Conservation (phyloP, 2,888 invertebrate genomes). For the Tetheella fluctuosa region DNA sequence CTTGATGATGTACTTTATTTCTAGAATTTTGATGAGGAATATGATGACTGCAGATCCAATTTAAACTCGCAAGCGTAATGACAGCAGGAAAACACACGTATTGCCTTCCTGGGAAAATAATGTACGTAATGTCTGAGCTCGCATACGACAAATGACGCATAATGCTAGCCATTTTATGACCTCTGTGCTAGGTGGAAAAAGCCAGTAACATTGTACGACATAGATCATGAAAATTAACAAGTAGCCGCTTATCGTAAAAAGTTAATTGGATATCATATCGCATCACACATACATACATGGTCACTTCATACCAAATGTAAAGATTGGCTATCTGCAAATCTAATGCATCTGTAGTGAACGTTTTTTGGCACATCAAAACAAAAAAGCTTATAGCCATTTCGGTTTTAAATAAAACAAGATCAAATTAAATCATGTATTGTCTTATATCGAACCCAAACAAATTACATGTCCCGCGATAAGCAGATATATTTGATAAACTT, state of each 20-base stretch:
- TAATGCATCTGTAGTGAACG: too few species aligned
- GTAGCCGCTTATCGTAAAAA: not conserved
- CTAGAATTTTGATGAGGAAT: not conserved
- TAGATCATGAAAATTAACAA: not conserved
- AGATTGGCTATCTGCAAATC: not conserved
- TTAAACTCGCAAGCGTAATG: slow-evolving; percentile 2
- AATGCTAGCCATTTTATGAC: not conserved
- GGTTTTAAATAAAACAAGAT: too few species aligned
- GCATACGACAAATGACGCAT: slow-evolving; percentile 11
- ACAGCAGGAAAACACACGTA: slow-evolving; percentile 3
- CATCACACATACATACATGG: not conserved
- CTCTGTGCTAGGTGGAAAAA: not conserved
- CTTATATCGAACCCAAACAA: too few species aligned
- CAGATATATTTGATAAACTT: too few species aligned
- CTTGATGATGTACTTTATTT: not conserved
- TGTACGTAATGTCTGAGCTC: slow-evolving; percentile 4
- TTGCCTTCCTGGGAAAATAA: not conserved
- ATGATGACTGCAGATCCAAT: not conserved
- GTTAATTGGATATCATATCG: not conserved
- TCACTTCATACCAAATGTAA: not conserved
- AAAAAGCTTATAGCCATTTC: too few species aligned
- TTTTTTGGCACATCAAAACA: too few species aligned
- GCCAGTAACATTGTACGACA: not conserved
- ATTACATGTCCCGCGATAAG: too few species aligned
- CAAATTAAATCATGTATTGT: too few species aligned